Evolutionary conservation across 2,113 vertebrate species (phyloP), one percentile per base, ranked within the genome.

Genomic region (Dromiciops gliroides): DNA sequence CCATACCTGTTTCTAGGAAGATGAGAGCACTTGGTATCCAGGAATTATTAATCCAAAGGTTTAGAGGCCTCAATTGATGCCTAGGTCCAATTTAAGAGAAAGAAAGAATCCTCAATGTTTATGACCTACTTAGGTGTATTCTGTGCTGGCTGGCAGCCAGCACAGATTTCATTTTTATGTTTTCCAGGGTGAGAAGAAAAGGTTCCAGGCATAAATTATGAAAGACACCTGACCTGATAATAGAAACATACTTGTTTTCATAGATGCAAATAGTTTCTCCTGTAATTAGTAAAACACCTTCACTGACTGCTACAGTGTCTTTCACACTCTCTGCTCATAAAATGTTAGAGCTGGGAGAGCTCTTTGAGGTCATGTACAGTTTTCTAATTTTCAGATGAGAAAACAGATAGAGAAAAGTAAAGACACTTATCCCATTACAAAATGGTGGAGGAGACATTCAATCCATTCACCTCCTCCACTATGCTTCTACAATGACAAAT

Each of bases 141-240:
- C 8, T 95, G 49, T 96, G 75, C 50, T 94, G 95, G 47, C 93
- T 93, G 16, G 14, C 91, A 94, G 90, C 97, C 96, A 97, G 19
- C 67, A 83, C 67, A 44, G 67, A 83, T 44, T 83, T 44, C 67
- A 83, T 83, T 95, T 95, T 96, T 95, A 93, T 89, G 92, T 96
- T 94, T 97, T 95, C 93, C 94, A 93, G 95, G 60, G 95, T 95
- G 93, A 89, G 94, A 94, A 96, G 60, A 94, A 92, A 93, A 90
- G 92, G 16, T 48, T 26, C 92, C 8, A 47, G 93, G 96, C 92
- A 93, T 97, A 97, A 98, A 95, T 92, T 37, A 44, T 96, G 92
- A 89, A 50, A 95, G 89, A 90, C 94, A 93, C 93, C n/a, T 96
- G 95, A 95, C 50, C 91, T 96, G 91, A 93, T 47, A 91, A 91